phyloP scores from a whole-genome alignment of 2,888 invertebrate species.

The Coelinius sp. region DNA sequence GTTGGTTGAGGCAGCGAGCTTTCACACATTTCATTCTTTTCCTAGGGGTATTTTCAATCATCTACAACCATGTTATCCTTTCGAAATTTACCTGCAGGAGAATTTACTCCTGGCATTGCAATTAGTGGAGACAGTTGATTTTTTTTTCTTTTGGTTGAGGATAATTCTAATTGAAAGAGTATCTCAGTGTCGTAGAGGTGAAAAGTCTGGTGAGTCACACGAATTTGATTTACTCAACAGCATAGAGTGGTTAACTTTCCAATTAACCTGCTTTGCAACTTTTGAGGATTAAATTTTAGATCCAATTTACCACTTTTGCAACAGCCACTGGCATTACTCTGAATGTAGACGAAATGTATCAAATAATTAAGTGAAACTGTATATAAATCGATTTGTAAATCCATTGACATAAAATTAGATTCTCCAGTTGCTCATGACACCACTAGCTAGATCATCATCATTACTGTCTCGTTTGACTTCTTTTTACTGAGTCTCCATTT shows the following conservation, averaged over 20 bases:
- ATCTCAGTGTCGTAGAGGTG: not conserved
- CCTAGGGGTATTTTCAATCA: slow-evolving; percentile 1
- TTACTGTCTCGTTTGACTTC: not conserved
- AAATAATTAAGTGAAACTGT: not conserved
- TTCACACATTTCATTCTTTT: slow-evolving; percentile 30
- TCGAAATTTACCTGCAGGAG: not conserved
- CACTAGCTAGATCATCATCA: not conserved
- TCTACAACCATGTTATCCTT: not conserved
- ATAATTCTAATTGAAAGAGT: not conserved
- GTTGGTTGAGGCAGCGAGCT: slow-evolving; percentile 31
- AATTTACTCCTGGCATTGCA: slow-evolving; percentile 24
- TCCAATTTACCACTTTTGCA: slow-evolving; percentile 7
- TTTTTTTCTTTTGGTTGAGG: not conserved
- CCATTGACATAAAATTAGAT: slow-evolving; percentile 1
- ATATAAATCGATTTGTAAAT: not conserved
- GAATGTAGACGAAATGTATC: not conserved
- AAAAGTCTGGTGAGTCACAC: not conserved
- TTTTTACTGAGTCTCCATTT: not conserved
- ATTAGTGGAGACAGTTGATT: not conserved
- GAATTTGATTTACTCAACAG: slow-evolving; percentile 13
- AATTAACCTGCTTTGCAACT: slow-evolving; percentile 10
- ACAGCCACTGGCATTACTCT: not conserved
- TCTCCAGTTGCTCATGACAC: not conserved
- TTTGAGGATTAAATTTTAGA: slow-evolving; percentile 16
- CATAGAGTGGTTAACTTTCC: slow-evolving; percentile 14